Percentiles rank a stretch among this genome's conserved stretches.
Evolutionary conservation across 2,113 vertebrate species (phyloP).

Genomic region (Hypocryptadius cinnamomeus): DNA sequence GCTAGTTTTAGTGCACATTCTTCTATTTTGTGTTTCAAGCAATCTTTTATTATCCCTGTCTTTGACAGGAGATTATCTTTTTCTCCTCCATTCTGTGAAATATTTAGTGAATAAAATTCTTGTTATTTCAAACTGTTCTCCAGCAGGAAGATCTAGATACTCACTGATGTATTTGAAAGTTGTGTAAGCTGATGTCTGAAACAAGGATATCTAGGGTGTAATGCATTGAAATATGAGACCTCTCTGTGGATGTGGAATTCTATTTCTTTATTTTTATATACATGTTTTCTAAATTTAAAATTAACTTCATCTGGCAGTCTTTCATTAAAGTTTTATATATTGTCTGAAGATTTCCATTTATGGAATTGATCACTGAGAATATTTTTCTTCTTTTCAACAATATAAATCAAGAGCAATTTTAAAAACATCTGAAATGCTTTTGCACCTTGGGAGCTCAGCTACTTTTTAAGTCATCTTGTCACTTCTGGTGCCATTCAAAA

Average conservation of each 20-base stretch:
- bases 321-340: neutral
- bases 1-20: neutral
- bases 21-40: neutral
- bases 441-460: neutral
- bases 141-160: neutral
- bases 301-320: neutral
- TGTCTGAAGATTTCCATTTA: neutral
- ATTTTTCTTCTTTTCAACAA: neutral
- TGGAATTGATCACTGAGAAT: neutral
- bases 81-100: neutral
- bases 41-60: neutral
- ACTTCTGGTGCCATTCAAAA: neutral
- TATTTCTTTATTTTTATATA: neutral
- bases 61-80: neutral
- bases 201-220: neutral
- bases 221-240: neutral
- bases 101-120: neutral
- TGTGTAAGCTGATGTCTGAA: neutral
- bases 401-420: neutral
- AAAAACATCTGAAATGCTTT: neutral
- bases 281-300: neutral
- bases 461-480: neutral
- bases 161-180: neutral
- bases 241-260: neutral
- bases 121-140: neutral